Evolutionary conservation across 1,140 invertebrate species (phyloP).

Genomic region (Microplitis mediator): DNA sequence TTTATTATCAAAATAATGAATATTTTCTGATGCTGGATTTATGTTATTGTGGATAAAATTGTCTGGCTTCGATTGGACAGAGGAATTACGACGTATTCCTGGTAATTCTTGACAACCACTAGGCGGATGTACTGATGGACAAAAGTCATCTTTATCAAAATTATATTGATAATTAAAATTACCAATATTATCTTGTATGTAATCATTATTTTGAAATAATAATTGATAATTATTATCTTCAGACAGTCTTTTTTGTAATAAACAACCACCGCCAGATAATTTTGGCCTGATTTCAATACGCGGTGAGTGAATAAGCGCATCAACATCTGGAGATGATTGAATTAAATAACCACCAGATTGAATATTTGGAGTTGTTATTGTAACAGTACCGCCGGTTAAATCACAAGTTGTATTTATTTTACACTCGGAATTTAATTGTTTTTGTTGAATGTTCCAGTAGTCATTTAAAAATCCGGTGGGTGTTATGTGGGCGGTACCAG

Average conservation of each 20-base stretch:
- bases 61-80: background rate
- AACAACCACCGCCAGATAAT: conserved; percentile 39
- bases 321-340: conserved; percentile 39
- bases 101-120: conserved; percentile 55
- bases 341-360: conserved; percentile 48
- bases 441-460: background rate
- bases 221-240: conserved; percentile 14
- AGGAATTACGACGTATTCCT: conserved; percentile 33
- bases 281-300: conserved; percentile 47
- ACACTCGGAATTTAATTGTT: conserved; percentile 25
- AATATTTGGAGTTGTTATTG: conserved; percentile 46
- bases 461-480: background rate
- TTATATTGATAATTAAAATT: background rate
- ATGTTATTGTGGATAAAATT: background rate
- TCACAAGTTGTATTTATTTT: conserved; percentile 44
- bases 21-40: background rate
- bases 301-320: conserved; percentile 38
- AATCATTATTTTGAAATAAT: conserved; percentile 1
- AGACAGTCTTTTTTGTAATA: conserved; percentile 41
- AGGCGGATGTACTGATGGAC: conserved; percentile 30
- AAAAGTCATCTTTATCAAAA: background rate
- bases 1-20: background rate
- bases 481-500: background rate
- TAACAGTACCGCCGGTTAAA: conserved; percentile 47
- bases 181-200: background rate